Evolutionary conservation across 2,113 vertebrate species (phyloP).

Genomic region (Diphyllodes magnificus): DNA sequence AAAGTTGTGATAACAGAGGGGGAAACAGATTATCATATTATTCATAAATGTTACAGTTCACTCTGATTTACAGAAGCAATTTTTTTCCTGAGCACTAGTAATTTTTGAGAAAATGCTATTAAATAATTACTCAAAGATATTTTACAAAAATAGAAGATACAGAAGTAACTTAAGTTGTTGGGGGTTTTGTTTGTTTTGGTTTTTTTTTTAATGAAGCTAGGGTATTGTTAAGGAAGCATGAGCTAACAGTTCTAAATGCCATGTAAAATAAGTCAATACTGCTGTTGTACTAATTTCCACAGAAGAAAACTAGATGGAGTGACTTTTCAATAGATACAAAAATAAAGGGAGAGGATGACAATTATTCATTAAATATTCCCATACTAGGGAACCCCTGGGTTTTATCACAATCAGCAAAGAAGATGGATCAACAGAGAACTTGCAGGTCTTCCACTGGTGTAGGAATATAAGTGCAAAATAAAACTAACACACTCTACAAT

Average conservation of each 20-base stretch:
- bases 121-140: background rate
- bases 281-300: background rate
- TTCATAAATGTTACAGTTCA: background rate
- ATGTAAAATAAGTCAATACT: background rate
- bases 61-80: background rate
- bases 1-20: background rate
- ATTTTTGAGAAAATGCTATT: background rate
- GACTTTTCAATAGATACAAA: background rate
- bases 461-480: background rate
- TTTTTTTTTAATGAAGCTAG: background rate
- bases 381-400: background rate
- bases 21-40: background rate
- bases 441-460: background rate
- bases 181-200: accelerated
- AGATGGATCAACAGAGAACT: background rate
- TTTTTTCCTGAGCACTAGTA: background rate
- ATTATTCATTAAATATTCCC: background rate
- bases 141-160: background rate
- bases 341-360: background rate
- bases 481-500: background rate
- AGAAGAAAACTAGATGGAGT: background rate
- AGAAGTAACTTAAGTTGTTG: background rate
- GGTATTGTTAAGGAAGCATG: background rate
- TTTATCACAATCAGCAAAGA: background rate
- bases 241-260: background rate